Evolutionary conservation across 2,888 invertebrate genomes (phyloP).

Genomic region (Drosophila nigricruria): DNA sequence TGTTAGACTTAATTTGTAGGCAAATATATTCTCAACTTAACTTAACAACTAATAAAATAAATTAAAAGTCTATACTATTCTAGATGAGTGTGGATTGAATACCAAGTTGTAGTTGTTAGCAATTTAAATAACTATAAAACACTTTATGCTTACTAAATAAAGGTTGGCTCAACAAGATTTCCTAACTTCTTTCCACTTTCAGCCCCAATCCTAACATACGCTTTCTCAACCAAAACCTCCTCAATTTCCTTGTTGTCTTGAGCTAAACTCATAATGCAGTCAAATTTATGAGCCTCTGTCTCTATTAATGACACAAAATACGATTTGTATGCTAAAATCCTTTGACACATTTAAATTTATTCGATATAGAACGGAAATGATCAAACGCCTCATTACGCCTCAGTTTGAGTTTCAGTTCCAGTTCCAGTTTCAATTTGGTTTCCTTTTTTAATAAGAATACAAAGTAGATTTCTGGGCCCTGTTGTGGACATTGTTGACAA

Average conservation of each 20-base stretch:
- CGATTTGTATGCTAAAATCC: slow-evolving; percentile 58
- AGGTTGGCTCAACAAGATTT: too few relatives aligned
- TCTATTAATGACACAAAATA: slow-evolving; percentile 48
- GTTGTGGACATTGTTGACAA: slow-evolving; percentile 72
- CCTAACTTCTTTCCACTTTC: background rate
- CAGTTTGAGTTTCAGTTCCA: slow-evolving; percentile 23
- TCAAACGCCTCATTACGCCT: slow-evolving; percentile 69
- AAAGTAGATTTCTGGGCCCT: slow-evolving; percentile 60
- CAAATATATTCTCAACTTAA: too few relatives aligned
- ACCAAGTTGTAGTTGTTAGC: too few relatives aligned
- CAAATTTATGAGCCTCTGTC: slow-evolving; percentile 38
- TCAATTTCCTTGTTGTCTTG: background rate
- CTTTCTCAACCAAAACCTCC: slow-evolving; percentile 12
- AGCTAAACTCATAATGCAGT: slow-evolving; percentile 17
- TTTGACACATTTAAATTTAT: slow-evolving; percentile 49
- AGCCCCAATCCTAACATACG: background rate
- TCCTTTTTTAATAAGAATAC: slow-evolving; percentile 50
- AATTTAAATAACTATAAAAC: too few relatives aligned
- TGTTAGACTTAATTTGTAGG: too few relatives aligned
- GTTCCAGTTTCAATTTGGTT: slow-evolving; percentile 34
- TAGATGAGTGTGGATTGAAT: too few relatives aligned
- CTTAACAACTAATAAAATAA: too few relatives aligned
- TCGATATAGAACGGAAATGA: slow-evolving; percentile 58
- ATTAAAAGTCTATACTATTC: too few relatives aligned
- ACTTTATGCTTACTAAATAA: too few relatives aligned